A percentile compares a stretch with the other conserved stretches of the same genome.
phyloP scores from a whole-genome alignment of 1,140 invertebrate species.

The Bactericera cockerelli region DNA sequence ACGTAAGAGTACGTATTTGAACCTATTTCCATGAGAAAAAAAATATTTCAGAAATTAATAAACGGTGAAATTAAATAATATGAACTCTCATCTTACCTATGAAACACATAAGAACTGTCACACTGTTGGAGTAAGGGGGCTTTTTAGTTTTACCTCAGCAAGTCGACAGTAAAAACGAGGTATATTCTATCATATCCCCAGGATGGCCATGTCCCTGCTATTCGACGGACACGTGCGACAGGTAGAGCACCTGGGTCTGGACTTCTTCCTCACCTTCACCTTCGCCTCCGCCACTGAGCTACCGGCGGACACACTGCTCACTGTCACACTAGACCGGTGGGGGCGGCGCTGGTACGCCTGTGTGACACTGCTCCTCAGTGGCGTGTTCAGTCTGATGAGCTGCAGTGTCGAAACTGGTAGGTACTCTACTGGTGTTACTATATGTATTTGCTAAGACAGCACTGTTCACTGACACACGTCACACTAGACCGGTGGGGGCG shows the following conservation, averaged over 20 bases:
- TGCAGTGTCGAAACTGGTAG: conserved; percentile 46
- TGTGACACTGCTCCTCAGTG: conserved; percentile 57
- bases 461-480: conserved; percentile 54
- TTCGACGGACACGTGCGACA: conserved; percentile 77
- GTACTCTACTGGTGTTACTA: too few species aligned
- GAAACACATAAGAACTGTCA: too few species aligned
- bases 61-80: too few species aligned
- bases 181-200: too few species aligned
- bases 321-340: conserved; percentile 59
- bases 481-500: conserved; percentile 67
- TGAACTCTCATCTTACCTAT: too few species aligned
- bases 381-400: conserved; percentile 60
- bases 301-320: conserved; percentile 66
- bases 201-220: conserved; percentile 68
- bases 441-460: too few species aligned
- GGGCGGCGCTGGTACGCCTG: conserved; percentile 71
- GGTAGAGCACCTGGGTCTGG: conserved; percentile 57
- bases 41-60: too few species aligned
- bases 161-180: too few species aligned
- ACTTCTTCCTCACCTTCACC: conserved; percentile 69
- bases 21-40: too few species aligned
- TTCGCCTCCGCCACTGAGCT: conserved; percentile 64
- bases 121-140: too few species aligned
- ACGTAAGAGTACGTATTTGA: too few species aligned
- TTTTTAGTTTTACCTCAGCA: too few species aligned